These are phyloP conservation scores for Monodelphis domestica DNA, from an alignment of 2,797 vertebrate species.

Conservation along the genomic window DNA sequence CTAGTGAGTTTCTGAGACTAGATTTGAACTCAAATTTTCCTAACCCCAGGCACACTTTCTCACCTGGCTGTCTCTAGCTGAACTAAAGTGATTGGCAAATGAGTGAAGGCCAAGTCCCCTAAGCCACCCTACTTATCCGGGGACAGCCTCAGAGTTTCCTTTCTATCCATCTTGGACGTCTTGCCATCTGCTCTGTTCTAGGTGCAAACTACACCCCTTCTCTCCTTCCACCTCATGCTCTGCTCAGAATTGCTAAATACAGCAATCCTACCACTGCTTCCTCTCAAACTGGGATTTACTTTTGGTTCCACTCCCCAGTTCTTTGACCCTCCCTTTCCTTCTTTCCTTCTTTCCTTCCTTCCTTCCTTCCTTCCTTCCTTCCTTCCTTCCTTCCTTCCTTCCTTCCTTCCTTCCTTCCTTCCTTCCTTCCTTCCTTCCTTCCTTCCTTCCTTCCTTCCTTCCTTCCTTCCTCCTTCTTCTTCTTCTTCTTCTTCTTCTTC, in stretches of 20 bases:
- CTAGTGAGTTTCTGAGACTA: not conserved
- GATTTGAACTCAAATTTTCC: not conserved
- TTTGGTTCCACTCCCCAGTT: not conserved
- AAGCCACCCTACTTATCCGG: no score
- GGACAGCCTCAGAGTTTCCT: not conserved
- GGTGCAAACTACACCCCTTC: not conserved
- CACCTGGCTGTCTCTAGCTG: not conserved
- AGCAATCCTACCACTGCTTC: not conserved
- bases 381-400: not conserved
- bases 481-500: no score
- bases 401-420: no score
- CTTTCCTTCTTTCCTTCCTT: not conserved
- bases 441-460: not conserved
- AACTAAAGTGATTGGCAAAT: not conserved
- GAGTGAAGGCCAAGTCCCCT: not conserved
- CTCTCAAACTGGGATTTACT: not conserved
- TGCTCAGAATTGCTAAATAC: not conserved
- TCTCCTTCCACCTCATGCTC: not conserved
- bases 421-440: not conserved
- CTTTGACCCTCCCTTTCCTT: not conserved
- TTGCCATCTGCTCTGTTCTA: not conserved
- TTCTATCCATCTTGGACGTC: not conserved
- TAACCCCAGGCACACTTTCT: not conserved
- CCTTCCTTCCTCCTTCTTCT: no score
- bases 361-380: no score